phyloP scores from a whole-genome alignment of 2,888 invertebrate species.

The Eupithecia subfuscata region DNA sequence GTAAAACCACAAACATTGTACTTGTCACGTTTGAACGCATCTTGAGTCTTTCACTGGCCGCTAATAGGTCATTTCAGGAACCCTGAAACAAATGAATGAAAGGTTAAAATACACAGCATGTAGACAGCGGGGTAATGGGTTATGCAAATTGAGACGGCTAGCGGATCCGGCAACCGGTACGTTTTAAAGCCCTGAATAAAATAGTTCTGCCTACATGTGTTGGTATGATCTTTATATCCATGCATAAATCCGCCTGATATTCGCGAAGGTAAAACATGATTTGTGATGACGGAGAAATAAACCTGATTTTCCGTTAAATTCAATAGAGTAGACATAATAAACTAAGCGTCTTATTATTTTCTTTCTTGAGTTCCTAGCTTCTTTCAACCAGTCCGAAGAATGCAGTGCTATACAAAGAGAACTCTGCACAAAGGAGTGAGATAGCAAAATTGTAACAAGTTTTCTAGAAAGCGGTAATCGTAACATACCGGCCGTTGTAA shows the following conservation, averaged over 20 bases:
- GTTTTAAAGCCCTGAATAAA: neutral
- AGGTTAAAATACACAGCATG: conserved; percentile 29
- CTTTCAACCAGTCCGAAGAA: conserved; percentile 35
- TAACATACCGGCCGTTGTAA: conserved; percentile 7
- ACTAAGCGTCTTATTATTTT: conserved; percentile 26
- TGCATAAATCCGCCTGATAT: neutral
- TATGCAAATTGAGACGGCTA: conserved; percentile 25
- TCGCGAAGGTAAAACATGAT: neutral
- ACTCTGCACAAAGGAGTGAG: conserved; percentile 39
- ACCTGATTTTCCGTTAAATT: conserved; percentile 15
- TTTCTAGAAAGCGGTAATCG: conserved; percentile 7
- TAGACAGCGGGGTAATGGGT: conserved; percentile 8
- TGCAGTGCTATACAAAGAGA: conserved; percentile 44
- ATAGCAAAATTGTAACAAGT: conserved; percentile 35
- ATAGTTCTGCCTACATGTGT: neutral
- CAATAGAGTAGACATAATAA: conserved; percentile 16
- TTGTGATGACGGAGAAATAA: neutral
- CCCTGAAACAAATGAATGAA: conserved; percentile 50
- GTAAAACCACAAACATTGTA: conserved; percentile 65
- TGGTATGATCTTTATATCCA: neutral
- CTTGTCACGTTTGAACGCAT: conserved; percentile 47
- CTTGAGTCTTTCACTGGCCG: conserved; percentile 33
- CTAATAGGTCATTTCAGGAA: conserved; percentile 40
- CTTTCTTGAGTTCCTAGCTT: conserved; percentile 26
- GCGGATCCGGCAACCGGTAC: neutral